These are phyloP conservation scores for Spisula solida DNA, from an alignment of 2,888 invertebrate species.

Conservation along the genomic window DNA sequence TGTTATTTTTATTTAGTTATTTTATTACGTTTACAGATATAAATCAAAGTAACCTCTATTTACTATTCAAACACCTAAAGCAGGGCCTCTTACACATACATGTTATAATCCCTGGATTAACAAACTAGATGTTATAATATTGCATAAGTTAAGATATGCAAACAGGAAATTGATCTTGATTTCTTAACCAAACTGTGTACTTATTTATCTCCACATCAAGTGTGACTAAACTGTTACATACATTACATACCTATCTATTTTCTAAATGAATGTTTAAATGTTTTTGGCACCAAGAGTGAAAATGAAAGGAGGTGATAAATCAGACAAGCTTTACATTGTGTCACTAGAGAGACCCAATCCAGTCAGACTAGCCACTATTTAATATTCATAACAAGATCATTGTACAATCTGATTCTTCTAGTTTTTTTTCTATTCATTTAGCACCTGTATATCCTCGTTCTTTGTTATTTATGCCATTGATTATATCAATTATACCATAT, in stretches of 20 bases:
- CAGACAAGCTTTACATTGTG: background rate
- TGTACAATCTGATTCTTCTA: background rate
- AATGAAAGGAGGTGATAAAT: constrained; percentile 36
- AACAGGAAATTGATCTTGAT: constrained; percentile 5
- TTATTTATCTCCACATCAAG: constrained; percentile 7
- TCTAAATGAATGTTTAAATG: constrained; percentile 40
- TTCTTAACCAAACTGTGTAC: background rate
- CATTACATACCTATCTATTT: constrained; percentile 32
- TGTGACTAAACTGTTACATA: constrained; percentile 17
- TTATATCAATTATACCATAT: too few relatives aligned
- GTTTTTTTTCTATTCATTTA: too few relatives aligned
- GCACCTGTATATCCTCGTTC: too few relatives aligned
- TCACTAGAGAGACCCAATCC: too few relatives aligned
- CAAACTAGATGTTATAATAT: background rate
- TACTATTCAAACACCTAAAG: too few relatives aligned
- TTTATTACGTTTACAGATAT: too few relatives aligned
- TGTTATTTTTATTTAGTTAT: too few relatives aligned
- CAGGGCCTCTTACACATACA: background rate
- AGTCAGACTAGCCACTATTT: too few relatives aligned
- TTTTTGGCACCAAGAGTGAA: constrained; percentile 43
- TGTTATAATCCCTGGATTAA: constrained; percentile 13
- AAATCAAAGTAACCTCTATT: too few relatives aligned
- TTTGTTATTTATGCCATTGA: too few relatives aligned
- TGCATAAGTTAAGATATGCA: constrained; percentile 8
- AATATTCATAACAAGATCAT: background rate